Percentiles rank a stretch among this genome's conserved stretches.
These are phyloP conservation scores for Callipepla squamata DNA, from an alignment of 2,113 vertebrate genomes.

Conservation along the genomic window DNA sequence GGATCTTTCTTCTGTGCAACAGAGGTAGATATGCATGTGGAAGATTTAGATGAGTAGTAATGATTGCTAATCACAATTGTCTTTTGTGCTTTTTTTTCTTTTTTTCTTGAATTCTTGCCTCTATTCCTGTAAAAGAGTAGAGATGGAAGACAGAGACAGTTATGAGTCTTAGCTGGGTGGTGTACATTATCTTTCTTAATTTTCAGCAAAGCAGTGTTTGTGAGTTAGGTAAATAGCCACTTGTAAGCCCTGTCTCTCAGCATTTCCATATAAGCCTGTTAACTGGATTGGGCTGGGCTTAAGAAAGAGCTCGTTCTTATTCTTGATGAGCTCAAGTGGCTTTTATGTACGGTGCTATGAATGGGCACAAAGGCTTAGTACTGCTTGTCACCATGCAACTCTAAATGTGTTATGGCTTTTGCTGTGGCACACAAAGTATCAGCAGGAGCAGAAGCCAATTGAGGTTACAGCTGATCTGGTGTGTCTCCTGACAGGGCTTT, in stretches of 20 bases:
- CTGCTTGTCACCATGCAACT: not conserved
- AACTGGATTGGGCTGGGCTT: conserved; percentile 37
- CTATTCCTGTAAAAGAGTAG: not conserved
- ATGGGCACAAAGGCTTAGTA: not conserved
- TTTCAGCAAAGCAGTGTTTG: not conserved
- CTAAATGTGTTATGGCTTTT: not conserved
- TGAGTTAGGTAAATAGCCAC: not conserved
- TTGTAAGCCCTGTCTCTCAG: not conserved
- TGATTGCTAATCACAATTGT: not conserved
- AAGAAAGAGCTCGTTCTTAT: conserved; percentile 26
- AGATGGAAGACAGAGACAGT: not conserved
- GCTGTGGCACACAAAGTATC: not conserved
- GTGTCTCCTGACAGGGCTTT: not conserved
- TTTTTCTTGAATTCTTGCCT: not conserved
- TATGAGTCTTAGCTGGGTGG: not conserved
- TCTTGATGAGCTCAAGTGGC: conserved; percentile 37
- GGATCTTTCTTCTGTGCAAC: not conserved
- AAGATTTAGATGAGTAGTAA: not conserved
- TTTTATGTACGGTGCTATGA: conserved; percentile 12
- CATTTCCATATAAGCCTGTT: conserved; percentile 52
- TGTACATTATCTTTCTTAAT: fast-evolving
- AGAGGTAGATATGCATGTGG: not conserved
- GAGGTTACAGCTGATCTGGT: not conserved
- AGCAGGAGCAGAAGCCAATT: not conserved
- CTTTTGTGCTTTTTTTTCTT: not conserved